phyloP scores from a whole-genome alignment of 1,140 invertebrate genomes.

The Euura saliciscinereae region DNA sequence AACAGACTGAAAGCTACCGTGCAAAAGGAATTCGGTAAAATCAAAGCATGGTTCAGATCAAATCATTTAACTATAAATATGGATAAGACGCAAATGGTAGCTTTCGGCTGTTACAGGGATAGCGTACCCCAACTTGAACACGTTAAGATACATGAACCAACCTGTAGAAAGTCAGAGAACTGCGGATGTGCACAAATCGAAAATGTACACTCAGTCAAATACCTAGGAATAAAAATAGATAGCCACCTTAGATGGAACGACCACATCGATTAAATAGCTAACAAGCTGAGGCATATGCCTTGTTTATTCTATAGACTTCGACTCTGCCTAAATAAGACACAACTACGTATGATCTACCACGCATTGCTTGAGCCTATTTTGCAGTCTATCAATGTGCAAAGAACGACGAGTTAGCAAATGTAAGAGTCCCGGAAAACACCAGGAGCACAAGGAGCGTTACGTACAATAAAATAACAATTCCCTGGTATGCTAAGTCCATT shows the following conservation, averaged over 20 bases:
- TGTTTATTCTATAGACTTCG: conserved; percentile 16
- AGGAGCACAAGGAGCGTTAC: too few species aligned
- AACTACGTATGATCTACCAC: background rate
- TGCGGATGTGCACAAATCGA: background rate
- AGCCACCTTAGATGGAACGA: conserved; percentile 9
- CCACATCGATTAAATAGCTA: background rate
- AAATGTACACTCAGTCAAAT: conserved; percentile 6
- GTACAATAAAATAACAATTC: too few species aligned
- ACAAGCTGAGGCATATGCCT: conserved; percentile 11
- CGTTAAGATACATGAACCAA: background rate
- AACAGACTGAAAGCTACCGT: too few species aligned
- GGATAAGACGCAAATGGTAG: too few species aligned
- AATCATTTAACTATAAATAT: too few species aligned
- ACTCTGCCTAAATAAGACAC: background rate
- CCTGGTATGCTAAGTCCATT: too few species aligned
- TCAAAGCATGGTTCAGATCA: too few species aligned
- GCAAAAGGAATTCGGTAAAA: too few species aligned
- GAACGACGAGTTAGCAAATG: too few species aligned
- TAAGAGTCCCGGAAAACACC: too few species aligned
- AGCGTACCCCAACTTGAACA: background rate
- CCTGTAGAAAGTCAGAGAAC: background rate
- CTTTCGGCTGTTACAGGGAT: too few species aligned
- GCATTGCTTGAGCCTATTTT: background rate
- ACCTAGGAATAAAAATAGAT: conserved; percentile 18
- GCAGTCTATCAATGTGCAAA: too few species aligned